phyloP scores from a whole-genome alignment of 2,113 vertebrate species.

The Heloderma charlesbogerti region DNA sequence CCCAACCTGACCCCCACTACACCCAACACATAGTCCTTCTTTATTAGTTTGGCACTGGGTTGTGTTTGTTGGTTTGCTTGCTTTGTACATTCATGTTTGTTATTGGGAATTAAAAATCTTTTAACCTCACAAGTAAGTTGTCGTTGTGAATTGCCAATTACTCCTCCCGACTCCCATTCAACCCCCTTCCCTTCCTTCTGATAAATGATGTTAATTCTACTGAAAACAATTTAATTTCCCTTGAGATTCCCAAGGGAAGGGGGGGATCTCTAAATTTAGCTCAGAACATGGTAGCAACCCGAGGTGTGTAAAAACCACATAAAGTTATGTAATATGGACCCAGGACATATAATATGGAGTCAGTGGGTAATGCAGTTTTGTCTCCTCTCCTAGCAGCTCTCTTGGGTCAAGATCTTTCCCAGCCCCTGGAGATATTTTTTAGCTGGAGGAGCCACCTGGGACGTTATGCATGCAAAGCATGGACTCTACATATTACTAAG shows the following conservation, averaged over 20 bases:
- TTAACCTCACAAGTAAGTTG: background rate
- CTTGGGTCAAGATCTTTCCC: too few relatives aligned
- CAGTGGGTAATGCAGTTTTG: background rate
- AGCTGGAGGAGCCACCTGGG: too few relatives aligned
- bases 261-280: background rate
- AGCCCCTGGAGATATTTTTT: too few relatives aligned
- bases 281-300: background rate
- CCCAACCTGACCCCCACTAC: too few relatives aligned
- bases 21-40: constrained; percentile 19
- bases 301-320: background rate
- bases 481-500: too few relatives aligned
- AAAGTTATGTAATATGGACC: background rate
- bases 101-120: constrained; percentile 22
- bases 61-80: too few relatives aligned
- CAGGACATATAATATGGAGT: too few relatives aligned
- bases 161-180: background rate
- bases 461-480: too few relatives aligned
- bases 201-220: background rate
- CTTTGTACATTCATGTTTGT: background rate
- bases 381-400: background rate
- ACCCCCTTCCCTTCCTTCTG: background rate
- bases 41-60: constrained; percentile 42
- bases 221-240: background rate
- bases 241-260: background rate
- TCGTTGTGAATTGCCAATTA: too few relatives aligned